These are phyloP conservation scores for Mastacembelus armatus DNA, from an alignment of 2,797 vertebrate species.

Conservation along the genomic window DNA sequence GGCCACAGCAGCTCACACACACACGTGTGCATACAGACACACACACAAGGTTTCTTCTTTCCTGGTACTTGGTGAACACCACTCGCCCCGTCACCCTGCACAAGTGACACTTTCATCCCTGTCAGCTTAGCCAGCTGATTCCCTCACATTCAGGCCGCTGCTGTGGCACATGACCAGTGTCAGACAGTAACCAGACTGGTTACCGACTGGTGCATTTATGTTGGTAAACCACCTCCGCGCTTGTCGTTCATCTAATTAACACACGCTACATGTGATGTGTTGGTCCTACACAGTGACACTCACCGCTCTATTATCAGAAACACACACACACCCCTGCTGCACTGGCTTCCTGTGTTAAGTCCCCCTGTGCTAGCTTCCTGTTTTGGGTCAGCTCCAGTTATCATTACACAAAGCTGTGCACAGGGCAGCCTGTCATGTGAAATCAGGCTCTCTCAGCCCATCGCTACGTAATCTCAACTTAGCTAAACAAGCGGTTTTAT, in stretches of 20 bases:
- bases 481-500: neutral
- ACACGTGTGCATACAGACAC: slow-evolving; percentile 4
- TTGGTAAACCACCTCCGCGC: neutral
- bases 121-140: slow-evolving; percentile 59
- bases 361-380: slow-evolving; percentile 78
- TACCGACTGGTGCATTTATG: neutral
- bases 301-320: slow-evolving; percentile 57
- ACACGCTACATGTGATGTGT: slow-evolving; percentile 24
- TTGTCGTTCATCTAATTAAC: slow-evolving; percentile 15
- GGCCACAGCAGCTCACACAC: slow-evolving; percentile 38
- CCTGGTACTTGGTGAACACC: slow-evolving; percentile 36
- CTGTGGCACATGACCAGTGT: slow-evolving; percentile 33
- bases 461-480: slow-evolving; percentile 21
- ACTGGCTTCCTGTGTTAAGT: slow-evolving; percentile 82
- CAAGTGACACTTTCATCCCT: slow-evolving; percentile 48
- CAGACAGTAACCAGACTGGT: too few relatives aligned
- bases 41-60: slow-evolving; percentile 61
- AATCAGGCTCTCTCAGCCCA: slow-evolving; percentile 74
- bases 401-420: slow-evolving; percentile 75
- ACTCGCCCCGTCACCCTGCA: slow-evolving; percentile 35
- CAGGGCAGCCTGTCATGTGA: slow-evolving; percentile 70
- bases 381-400: slow-evolving; percentile 81
- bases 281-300: slow-evolving; percentile 41
- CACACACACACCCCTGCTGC: slow-evolving; percentile 61
- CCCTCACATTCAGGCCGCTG: slow-evolving; percentile 47